Evolutionary conservation across 2,888 invertebrate species (phyloP).

Genomic region (Odontomyia ornata): DNA sequence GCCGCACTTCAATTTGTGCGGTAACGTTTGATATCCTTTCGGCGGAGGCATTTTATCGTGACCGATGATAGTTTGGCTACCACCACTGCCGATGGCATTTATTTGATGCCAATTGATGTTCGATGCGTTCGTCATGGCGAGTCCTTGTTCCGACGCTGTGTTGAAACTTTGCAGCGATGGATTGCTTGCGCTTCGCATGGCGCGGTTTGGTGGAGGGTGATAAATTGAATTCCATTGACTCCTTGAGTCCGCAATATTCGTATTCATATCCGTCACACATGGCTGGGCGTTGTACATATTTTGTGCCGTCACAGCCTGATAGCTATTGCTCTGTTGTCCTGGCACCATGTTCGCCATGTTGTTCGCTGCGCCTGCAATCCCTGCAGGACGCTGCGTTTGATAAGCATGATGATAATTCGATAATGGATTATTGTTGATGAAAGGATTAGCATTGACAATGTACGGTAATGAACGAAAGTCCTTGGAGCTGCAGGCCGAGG

Average conservation of each 20-base stretch:
- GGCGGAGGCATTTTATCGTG: constrained; percentile 2
- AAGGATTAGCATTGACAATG: not conserved
- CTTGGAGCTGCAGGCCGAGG: not conserved
- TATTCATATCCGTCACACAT: not conserved
- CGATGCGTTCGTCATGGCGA: not conserved
- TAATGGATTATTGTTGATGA: constrained; percentile 27
- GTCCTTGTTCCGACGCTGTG: not conserved
- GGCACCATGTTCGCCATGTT: not conserved
- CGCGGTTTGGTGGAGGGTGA: not conserved
- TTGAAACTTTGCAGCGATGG: not conserved
- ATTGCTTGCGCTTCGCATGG: not conserved
- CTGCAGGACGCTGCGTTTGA: constrained; percentile 9
- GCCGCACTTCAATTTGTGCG: constrained; percentile 37
- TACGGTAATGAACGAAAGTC: constrained; percentile 38
- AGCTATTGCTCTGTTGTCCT: not conserved
- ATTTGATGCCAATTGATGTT: constrained; percentile 35
- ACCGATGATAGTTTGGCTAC: not conserved
- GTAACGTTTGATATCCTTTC: constrained; percentile 47
- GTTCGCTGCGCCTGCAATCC: not conserved
- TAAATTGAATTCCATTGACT: constrained; percentile 25
- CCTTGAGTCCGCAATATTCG: not conserved
- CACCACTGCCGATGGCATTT: constrained; percentile 2
- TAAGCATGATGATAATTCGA: constrained; percentile 35
- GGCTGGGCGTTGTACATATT: not conserved
- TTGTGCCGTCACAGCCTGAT: not conserved